These are phyloP conservation scores for Echinops telfairi DNA, from an alignment of 2,113 vertebrate species.

Conservation along the genomic window DNA sequence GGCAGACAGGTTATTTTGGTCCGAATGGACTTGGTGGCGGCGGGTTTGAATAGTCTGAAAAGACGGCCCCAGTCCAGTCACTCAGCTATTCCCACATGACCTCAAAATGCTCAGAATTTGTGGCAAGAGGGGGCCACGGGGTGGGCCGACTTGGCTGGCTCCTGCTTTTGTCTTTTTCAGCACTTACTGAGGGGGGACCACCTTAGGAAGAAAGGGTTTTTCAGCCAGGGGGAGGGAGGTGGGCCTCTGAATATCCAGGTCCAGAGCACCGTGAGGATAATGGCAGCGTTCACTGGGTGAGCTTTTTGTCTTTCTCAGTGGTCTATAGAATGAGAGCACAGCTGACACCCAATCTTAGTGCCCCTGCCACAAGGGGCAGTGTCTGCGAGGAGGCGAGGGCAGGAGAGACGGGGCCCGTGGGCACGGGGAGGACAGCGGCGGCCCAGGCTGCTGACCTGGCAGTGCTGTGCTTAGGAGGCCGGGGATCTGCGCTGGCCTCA, in stretches of 20 bases:
- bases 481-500: slow-evolving; percentile 89
- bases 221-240: not conserved
- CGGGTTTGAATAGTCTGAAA: not conserved
- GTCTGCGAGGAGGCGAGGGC: not conserved
- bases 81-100: not conserved
- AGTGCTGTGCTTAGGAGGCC: slow-evolving; percentile 89
- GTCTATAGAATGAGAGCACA: not conserved
- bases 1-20: too few relatives aligned
- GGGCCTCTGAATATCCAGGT: not conserved
- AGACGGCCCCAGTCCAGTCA: not conserved
- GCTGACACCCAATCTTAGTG: not conserved
- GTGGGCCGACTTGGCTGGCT: not conserved
- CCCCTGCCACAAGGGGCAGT: not conserved
- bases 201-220: not conserved
- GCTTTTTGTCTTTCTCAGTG: not conserved
- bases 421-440: not conserved
- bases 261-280: not conserved
- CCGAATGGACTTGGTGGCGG: too few relatives aligned
- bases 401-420: accelerated
- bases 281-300: too few relatives aligned
- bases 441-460: slow-evolving; percentile 82
- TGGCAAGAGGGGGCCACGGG: not conserved
- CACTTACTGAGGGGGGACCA: not conserved
- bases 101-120: not conserved
- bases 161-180: not conserved